A percentile compares a stretch with the other conserved stretches of the same genome.
These are phyloP conservation scores for Pseudococcus jackbeardsleyi DNA, from an alignment of 2,888 invertebrate genomes.

Conservation along the genomic window DNA sequence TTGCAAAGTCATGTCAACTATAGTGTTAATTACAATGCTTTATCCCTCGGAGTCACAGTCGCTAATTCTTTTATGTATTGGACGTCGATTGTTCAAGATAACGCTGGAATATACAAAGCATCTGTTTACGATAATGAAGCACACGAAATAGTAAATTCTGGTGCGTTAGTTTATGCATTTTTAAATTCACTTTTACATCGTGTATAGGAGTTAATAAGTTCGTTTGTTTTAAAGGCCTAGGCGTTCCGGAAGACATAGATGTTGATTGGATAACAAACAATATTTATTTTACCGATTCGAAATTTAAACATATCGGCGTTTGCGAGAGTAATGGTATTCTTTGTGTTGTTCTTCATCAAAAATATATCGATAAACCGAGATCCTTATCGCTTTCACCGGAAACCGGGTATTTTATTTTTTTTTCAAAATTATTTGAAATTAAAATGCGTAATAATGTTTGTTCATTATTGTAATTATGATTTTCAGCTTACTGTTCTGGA, in stretches of 20 bases:
- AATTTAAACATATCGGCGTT: conserved; percentile 79
- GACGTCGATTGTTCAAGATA: conserved; percentile 80
- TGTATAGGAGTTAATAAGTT: not conserved
- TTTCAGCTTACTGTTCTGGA: conserved; percentile 88
- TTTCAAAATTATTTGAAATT: not conserved
- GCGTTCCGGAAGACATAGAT: conserved; percentile 81
- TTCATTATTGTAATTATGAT: not conserved
- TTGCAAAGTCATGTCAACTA: conserved; percentile 73
- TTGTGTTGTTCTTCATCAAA: conserved; percentile 77
- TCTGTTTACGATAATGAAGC: conserved; percentile 75
- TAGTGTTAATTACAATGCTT: conserved; percentile 73
- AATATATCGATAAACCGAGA: conserved; percentile 77
- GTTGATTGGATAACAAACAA: conserved; percentile 85
- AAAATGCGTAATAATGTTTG: not conserved
- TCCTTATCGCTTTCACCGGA: conserved; percentile 79
- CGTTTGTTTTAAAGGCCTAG: conserved; percentile 73
- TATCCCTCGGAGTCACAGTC: conserved; percentile 78
- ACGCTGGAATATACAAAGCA: conserved; percentile 80
- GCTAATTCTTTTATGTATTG: conserved; percentile 82
- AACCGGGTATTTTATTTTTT: conserved; percentile 74
- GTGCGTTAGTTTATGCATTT: conserved; percentile 68
- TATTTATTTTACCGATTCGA: conserved; percentile 85
- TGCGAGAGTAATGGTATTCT: conserved; percentile 78
- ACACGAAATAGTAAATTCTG: conserved; percentile 73
- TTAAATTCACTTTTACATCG: not conserved